Percentiles rank a stretch among this genome's conserved stretches.
phyloP scores from a whole-genome alignment of 2,113 vertebrate species.

The Coptodon bakossiorum region DNA sequence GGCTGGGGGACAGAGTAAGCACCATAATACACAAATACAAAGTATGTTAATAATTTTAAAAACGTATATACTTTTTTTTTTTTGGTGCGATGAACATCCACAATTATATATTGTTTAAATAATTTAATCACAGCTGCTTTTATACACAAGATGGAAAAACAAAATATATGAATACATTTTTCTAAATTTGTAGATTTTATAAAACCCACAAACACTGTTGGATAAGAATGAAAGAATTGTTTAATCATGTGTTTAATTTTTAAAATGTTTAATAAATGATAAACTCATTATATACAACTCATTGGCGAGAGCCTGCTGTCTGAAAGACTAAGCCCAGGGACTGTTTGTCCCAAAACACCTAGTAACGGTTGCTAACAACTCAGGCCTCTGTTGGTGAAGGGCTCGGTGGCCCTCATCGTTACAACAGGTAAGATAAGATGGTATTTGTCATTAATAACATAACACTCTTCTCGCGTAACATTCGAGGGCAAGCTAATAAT shows the following conservation, averaged over 20 bases:
- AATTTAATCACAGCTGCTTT: not conserved
- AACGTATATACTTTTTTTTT: not conserved
- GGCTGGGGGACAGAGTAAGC: not conserved
- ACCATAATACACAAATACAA: not conserved
- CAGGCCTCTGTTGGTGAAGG: not conserved
- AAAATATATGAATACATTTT: not conserved
- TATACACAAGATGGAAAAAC: not conserved
- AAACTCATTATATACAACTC: not conserved
- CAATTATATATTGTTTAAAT: not conserved
- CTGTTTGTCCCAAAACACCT: not conserved
- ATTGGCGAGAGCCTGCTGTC: not conserved
- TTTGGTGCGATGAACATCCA: not conserved
- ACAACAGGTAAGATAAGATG: not conserved
- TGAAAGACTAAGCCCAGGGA: not conserved
- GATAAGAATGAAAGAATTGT: not conserved
- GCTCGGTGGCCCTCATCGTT: not conserved
- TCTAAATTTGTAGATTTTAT: not conserved
- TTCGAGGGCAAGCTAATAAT: not conserved
- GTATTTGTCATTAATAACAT: not conserved
- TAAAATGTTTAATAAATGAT: not conserved
- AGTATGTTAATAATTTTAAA: not conserved
- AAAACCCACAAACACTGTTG: not conserved
- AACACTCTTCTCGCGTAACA: not conserved
- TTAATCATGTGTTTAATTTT: not conserved
- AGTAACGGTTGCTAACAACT: constrained; percentile 77